These are phyloP conservation scores for Scaptomyza tumidula DNA, from an alignment of 2,888 invertebrate genomes.

Conservation along the genomic window DNA sequence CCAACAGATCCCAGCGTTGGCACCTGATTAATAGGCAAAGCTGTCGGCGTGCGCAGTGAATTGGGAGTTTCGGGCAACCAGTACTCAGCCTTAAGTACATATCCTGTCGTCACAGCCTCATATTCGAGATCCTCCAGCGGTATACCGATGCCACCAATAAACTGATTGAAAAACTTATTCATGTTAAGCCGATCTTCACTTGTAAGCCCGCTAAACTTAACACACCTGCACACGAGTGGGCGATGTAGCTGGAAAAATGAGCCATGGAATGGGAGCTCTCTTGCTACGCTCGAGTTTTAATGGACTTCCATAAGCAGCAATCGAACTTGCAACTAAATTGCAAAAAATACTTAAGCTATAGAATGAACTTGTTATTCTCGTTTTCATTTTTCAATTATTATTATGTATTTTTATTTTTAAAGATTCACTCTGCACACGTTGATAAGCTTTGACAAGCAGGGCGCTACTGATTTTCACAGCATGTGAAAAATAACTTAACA, in stretches of 20 bases:
- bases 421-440: slow-evolving; percentile 40
- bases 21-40: slow-evolving; percentile 57
- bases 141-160: slow-evolving; percentile 83
- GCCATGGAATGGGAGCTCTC: slow-evolving; percentile 62
- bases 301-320: slow-evolving; percentile 40
- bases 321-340: slow-evolving; percentile 11
- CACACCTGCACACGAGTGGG: slow-evolving; percentile 83
- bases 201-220: slow-evolving; percentile 4
- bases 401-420: not conserved
- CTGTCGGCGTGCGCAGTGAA: slow-evolving; percentile 62
- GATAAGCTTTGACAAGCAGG: slow-evolving; percentile 43
- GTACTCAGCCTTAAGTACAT: slow-evolving; percentile 82
- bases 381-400: slow-evolving; percentile 36
- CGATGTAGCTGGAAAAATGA: slow-evolving; percentile 81
- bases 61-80: slow-evolving; percentile 77
- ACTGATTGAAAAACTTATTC: slow-evolving; percentile 51
- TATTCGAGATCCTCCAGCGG: slow-evolving; percentile 80
- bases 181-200: not conserved
- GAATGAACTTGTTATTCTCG: slow-evolving; percentile 10
- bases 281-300: slow-evolving; percentile 66
- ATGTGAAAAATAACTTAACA: slow-evolving; percentile 11
- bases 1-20: slow-evolving; percentile 62
- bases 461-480: slow-evolving; percentile 50
- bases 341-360: slow-evolving; percentile 19
- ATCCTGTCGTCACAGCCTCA: slow-evolving; percentile 83